A percentile compares a stretch with the other conserved stretches of the same genome.
These are phyloP conservation scores for Hypena proboscidalis DNA, from an alignment of 2,888 invertebrate species.

Conservation along the genomic window DNA sequence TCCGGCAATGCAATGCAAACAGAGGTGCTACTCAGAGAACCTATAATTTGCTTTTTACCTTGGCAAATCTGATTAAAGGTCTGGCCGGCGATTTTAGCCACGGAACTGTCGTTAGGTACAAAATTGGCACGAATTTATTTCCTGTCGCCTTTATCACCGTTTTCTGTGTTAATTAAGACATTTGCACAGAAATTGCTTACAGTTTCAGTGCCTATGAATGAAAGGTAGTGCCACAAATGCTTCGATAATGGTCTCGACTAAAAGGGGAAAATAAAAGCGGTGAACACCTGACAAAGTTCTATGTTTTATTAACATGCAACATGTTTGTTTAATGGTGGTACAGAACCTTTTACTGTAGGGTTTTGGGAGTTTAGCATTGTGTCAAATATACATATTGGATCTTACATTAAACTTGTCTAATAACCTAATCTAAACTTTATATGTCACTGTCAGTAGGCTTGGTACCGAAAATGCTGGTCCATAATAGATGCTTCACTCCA, in stretches of 20 bases:
- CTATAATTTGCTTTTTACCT: too few species aligned
- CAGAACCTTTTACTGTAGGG: slow-evolving; percentile 15
- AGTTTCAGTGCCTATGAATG: slow-evolving; percentile 50
- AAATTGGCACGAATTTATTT: slow-evolving; percentile 71
- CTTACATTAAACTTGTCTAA: too few species aligned
- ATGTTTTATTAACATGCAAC: slow-evolving; percentile 44
- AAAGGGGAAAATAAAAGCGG: slow-evolving; percentile 40
- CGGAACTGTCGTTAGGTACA: slow-evolving; percentile 63
- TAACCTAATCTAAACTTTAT: too few species aligned
- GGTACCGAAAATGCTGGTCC: too few species aligned
- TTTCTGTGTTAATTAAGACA: slow-evolving; percentile 76
- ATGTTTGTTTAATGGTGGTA: slow-evolving; percentile 21
- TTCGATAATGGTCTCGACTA: slow-evolving; percentile 40
- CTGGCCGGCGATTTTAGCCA: slow-evolving; percentile 46
- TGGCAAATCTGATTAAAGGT: too few species aligned
- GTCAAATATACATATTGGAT: too few species aligned
- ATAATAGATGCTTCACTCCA: too few species aligned
- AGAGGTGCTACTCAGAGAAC: too few species aligned
- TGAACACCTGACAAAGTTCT: slow-evolving; percentile 29
- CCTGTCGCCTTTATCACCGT: slow-evolving; percentile 67
- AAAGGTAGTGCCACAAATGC: too few species aligned
- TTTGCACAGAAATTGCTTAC: slow-evolving; percentile 69
- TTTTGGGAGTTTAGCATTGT: too few species aligned
- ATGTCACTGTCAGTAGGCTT: too few species aligned
- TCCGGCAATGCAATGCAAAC: too few species aligned